Base-by-base conservation (phyloP, 2,113 vertebrate genomes). In the Holacanthus passer region DNA sequence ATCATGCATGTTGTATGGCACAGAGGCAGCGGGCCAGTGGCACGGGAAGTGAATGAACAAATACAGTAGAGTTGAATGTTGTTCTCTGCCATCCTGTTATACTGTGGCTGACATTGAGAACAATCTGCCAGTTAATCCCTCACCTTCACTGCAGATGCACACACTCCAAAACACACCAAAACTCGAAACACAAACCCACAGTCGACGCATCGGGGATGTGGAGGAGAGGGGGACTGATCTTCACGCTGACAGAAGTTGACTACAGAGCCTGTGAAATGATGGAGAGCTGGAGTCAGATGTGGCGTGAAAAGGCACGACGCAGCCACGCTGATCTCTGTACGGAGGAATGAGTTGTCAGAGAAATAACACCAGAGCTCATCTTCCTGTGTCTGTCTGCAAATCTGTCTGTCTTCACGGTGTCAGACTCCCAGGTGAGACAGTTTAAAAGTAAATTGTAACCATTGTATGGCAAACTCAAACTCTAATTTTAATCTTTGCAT, bases 31-130 rank as follows among this genome's bases (percentile, higher is more conserved):
- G n/a, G 53, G 22, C 50, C 35, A 47, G 60, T 43, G 63, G 48
- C 65, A 56, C 11, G 20, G 41, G 17, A 73, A 66, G 37, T 71
- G 72, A 86, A 69, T 70, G 62, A 71, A 63, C 82, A 50, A 83
- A 89, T 68, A 80, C 22, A 76, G 56, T 69, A 76, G 22, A 32
- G 64, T 83, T 70, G 87, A 81, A 73, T 72, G 73, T 17, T 79
- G 35, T 55, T 77, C 71, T 82, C 55, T 75, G 78, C 71, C 60
- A 60, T 86, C 70, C 65, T 81, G 87, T 85, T 91, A 84, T 91
- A 86, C 88, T 50, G 22, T 58, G 75, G 58, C 82, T 77, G 81
- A 91, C 90, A 87, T 74, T 85, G 75, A 88, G 90, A 88, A 90
- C 84, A 88, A 87, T 89, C 79, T 84, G 69, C 56, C 84, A 47